Evolutionary conservation across 1,140 invertebrate species (phyloP).

Genomic region (Trinorchestia longiramus): DNA sequence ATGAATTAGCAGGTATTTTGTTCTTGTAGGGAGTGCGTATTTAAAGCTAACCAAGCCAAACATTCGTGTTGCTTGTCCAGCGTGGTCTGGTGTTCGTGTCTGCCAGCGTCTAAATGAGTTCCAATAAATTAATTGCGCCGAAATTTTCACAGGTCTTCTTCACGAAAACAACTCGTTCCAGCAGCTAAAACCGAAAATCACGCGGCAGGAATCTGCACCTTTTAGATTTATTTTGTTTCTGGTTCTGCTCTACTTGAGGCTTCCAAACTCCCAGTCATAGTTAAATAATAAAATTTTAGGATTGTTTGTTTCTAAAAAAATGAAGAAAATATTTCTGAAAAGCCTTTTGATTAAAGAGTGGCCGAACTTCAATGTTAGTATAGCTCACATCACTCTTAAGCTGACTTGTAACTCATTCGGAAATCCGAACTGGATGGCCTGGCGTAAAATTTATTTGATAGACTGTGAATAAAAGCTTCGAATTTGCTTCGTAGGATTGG

Average conservation of each 20-base stretch:
- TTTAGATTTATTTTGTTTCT: not conserved
- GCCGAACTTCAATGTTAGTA: not conserved
- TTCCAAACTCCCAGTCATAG: not conserved
- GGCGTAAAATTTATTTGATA: constrained; percentile 34
- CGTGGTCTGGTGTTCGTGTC: not conserved
- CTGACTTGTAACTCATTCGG: constrained; percentile 27
- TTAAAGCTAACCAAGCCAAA: not conserved
- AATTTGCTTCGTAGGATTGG: constrained; percentile 50
- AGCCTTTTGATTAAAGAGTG: not conserved
- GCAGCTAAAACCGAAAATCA: not conserved
- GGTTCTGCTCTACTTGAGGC: not conserved
- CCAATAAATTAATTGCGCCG: not conserved
- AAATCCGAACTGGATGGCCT: not conserved
- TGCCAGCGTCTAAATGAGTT: not conserved
- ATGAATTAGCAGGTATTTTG: not conserved
- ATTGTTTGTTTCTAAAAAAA: not conserved
- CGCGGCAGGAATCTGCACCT: not conserved
- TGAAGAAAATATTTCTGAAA: not conserved
- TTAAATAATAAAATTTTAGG: not conserved
- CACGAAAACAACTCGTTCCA: not conserved
- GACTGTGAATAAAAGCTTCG: constrained; percentile 54
- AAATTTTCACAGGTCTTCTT: not conserved
- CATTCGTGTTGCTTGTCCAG: not conserved
- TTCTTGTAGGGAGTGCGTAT: not conserved
- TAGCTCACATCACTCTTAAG: not conserved